Evolutionary conservation across 2,888 invertebrate genomes (phyloP).

Genomic region (Ormia ochracea): DNA sequence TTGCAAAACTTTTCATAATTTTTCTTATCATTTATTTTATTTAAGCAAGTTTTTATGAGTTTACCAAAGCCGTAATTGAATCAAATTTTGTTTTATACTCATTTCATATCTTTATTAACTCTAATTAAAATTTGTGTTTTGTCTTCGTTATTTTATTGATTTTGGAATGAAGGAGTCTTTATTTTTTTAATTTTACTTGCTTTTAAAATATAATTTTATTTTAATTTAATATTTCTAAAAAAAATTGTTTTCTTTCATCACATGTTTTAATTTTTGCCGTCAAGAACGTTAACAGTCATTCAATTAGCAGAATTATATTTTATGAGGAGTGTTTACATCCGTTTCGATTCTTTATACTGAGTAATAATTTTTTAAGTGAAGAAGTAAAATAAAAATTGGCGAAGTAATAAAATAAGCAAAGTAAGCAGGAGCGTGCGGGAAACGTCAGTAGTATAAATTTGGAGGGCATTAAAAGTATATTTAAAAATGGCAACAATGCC

Average conservation of each 20-base stretch:
- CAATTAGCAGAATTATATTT: constrained; percentile 46
- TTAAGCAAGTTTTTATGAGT: constrained; percentile 37
- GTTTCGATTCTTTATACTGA: constrained; percentile 33
- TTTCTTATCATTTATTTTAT: background rate
- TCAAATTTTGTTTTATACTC: constrained; percentile 5
- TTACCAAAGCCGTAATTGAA: constrained; percentile 17
- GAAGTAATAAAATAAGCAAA: background rate
- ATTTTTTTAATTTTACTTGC: background rate
- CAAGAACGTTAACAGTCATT: constrained; percentile 44
- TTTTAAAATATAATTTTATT: constrained; percentile 6
- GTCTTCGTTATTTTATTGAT: background rate
- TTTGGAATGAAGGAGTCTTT: background rate
- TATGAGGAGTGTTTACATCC: constrained; percentile 59
- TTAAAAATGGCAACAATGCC: too few relatives aligned
- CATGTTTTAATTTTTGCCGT: background rate
- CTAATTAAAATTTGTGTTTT: constrained; percentile 39
- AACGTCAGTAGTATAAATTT: too few relatives aligned
- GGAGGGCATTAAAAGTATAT: too few relatives aligned
- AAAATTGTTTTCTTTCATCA: constrained; percentile 23
- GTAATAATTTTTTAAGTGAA: constrained; percentile 43
- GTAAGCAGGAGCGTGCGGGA: background rate
- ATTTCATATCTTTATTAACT: constrained; percentile 27
- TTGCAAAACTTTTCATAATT: constrained; percentile 1
- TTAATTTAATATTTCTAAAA: constrained; percentile 51
- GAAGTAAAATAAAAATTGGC: constrained; percentile 14